Evolutionary conservation across 2,888 invertebrate genomes (phyloP), one percentile per base, ranked within the genome.

Genomic region (Cephus pygmeus): DNA sequence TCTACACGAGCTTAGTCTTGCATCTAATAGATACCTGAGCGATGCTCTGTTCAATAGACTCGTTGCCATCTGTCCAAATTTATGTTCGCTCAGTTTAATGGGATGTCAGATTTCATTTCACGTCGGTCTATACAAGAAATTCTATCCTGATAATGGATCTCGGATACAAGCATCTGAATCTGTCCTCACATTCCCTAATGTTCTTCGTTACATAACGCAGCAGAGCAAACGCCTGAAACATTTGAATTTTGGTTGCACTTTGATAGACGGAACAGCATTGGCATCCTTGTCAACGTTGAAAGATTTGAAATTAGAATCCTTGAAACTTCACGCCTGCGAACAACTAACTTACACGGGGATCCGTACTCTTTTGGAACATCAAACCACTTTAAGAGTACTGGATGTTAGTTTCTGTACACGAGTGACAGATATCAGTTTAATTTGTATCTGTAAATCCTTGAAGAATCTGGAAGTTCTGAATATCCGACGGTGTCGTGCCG

Each of bases 91-190:
- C 0, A 94, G 95, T 86, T 91, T 96, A 80, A 94, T 94, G 36
- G 94, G 93, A 12, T 95, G 95, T 83, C 95, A 95, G 79, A 93
- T 96, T 75, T 94, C 95, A 40, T 96, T 95, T 88, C 96, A 96
- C 88, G 92, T 93, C 80, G 95, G 95, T 11, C 92, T 95, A 69
- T 94, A 95, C 71, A 93, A 94, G 81, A 94, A 94, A 79, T 95
- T 95, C 90, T 95, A 95, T 91, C 94, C 95, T 0, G 80, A 83
- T 33, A 81, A 82, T 56, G 81, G 79, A 4, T 74, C 81, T 1
- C 75, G 80, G 4, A 82, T 81, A 4, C 86, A 88, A 12, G 90
- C 92, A 73, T 96, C 95, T 73, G 95, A 95, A 85, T 94, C 95
- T 85, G 94, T 96, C 3, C 89, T 96, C 35, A 96, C 96, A 69